These are phyloP conservation scores for Sturnus vulgaris DNA, from an alignment of 2,113 vertebrate genomes.

Conservation along the genomic window DNA sequence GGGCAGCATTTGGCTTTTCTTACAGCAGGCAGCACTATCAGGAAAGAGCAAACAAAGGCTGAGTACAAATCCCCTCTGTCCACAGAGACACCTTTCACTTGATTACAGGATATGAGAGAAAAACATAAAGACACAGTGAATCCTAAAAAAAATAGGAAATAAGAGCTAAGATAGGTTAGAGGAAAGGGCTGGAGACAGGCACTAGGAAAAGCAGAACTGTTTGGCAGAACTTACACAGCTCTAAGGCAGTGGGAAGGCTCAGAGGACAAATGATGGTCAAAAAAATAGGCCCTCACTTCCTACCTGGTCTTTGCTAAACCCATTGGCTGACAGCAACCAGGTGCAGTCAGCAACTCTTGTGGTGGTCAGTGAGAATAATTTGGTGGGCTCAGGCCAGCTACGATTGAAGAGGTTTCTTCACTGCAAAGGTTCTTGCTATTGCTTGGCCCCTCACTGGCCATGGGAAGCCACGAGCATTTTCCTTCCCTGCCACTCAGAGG, in stretches of 20 bases:
- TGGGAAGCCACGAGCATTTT: background rate
- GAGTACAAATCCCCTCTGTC: slow-evolving; percentile 22
- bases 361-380: background rate
- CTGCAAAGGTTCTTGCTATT: background rate
- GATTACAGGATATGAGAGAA: slow-evolving; percentile 40
- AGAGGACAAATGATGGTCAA: background rate
- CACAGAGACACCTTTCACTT: slow-evolving; percentile 16
- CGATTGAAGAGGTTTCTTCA: background rate
- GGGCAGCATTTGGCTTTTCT: slow-evolving; percentile 42
- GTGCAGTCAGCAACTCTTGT: background rate
- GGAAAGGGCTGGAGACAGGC: background rate
- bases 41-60: slow-evolving; percentile 42
- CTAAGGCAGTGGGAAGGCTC: background rate
- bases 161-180: background rate
- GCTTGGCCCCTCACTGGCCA: background rate
- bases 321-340: background rate
- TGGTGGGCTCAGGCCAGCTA: background rate
- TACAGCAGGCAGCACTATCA: background rate
- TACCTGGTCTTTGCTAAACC: background rate
- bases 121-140: slow-evolving; percentile 17
- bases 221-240: background rate
- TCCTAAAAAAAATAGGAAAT: background rate
- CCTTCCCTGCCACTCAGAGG: background rate
- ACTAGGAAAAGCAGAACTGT: background rate
- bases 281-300: background rate